These are phyloP conservation scores for Acestrorhynchus altus DNA, from an alignment of 2,797 vertebrate species.

Conservation along the genomic window DNA sequence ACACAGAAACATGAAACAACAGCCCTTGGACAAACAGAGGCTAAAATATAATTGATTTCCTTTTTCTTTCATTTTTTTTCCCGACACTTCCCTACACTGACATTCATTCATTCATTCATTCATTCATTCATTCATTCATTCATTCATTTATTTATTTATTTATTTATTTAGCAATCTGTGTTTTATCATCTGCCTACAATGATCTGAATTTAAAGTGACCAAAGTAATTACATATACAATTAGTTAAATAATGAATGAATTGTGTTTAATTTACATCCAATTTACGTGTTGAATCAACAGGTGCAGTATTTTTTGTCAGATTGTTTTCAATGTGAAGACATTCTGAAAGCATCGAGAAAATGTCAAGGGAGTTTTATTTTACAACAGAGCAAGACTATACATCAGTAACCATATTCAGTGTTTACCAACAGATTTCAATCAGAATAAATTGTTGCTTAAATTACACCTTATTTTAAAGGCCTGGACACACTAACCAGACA, in stretches of 20 bases:
- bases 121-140: fast-evolving
- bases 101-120: no score
- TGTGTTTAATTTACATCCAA: no score
- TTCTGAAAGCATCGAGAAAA: background rate
- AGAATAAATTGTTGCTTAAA: no score
- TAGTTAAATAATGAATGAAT: no score
- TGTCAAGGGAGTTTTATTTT: background rate
- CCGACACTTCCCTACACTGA: no score
- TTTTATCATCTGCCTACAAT: background rate
- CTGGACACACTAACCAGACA: no score
- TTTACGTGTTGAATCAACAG: no score
- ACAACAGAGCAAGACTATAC: background rate
- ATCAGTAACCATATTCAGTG: background rate
- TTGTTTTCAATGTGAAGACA: background rate
- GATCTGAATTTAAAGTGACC: conserved; percentile 7
- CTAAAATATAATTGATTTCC: background rate
- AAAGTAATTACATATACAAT: background rate
- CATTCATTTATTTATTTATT: no score
- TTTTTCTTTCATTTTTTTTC: no score
- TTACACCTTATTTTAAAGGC: no score
- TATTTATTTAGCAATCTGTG: background rate
- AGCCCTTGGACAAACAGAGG: background rate
- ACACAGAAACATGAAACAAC: conserved; percentile 8
- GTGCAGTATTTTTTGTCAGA: no score
- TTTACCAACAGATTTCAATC: background rate